A percentile compares a stretch with the other conserved stretches of the same genome.
Evolutionary conservation across 2,888 invertebrate genomes (phyloP).

Genomic region (Diploptera punctata): DNA sequence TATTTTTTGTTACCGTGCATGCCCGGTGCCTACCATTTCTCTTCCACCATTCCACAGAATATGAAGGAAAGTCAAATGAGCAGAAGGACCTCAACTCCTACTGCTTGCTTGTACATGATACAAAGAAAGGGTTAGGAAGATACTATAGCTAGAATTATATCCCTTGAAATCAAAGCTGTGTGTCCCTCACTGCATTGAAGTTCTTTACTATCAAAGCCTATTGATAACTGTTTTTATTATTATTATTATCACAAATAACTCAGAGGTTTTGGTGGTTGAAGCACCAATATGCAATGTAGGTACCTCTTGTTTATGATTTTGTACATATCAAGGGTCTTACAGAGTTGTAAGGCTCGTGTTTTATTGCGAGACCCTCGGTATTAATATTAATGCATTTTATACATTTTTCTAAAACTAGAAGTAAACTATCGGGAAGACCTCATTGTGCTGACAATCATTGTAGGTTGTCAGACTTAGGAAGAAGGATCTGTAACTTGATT

Average conservation of each 20-base stretch:
- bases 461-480: background rate
- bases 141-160: too few relatives aligned
- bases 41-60: constrained; percentile 22
- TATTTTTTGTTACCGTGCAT: constrained; percentile 3
- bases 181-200: too few relatives aligned
- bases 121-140: constrained; percentile 37
- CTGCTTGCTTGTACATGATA: background rate
- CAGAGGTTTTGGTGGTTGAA: too few relatives aligned
- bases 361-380: background rate
- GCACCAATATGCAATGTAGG: too few relatives aligned
- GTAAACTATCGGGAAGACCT: background rate
- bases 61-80: constrained; percentile 38
- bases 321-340: constrained; percentile 32
- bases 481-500: background rate
- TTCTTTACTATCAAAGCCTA: too few relatives aligned
- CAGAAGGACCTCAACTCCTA: background rate
- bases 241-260: too few relatives aligned
- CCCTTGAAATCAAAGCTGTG: too few relatives aligned
- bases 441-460: background rate
- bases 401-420: constrained; percentile 32
- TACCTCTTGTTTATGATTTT: too few relatives aligned
- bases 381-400: constrained; percentile 28
- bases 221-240: too few relatives aligned
- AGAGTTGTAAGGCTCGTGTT: background rate
- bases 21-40: constrained; percentile 35